These are phyloP conservation scores for Sebastes minor DNA, from an alignment of 2,797 vertebrate species.

Conservation along the genomic window DNA sequence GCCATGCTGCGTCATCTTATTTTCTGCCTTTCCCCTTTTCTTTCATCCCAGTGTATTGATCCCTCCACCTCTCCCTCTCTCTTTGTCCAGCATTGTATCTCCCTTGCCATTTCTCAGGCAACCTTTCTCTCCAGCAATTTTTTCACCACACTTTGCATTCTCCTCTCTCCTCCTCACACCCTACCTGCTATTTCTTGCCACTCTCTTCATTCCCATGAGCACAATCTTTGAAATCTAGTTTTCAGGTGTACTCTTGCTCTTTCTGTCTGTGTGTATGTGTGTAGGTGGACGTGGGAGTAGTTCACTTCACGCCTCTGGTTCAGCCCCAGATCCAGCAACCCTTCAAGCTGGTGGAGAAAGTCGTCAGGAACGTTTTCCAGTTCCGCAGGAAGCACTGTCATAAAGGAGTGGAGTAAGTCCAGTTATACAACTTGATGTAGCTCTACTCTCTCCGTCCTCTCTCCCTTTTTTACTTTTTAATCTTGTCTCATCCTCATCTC, in stretches of 20 bases:
- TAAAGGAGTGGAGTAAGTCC: slow-evolving; percentile 89
- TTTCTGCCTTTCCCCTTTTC: slow-evolving; percentile 47
- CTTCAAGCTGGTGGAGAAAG: slow-evolving; percentile 93
- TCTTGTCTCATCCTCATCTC: slow-evolving; percentile 34
- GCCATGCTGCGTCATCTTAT: slow-evolving; percentile 77
- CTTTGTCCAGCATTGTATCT: slow-evolving; percentile 33
- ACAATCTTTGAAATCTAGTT: neutral
- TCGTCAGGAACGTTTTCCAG: slow-evolving; percentile 90
- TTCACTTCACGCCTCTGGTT: slow-evolving; percentile 91
- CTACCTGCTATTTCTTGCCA: neutral
- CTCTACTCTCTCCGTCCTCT: neutral
- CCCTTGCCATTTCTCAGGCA: slow-evolving; percentile 36
- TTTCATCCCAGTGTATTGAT: slow-evolving; percentile 56
- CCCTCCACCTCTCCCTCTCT: slow-evolving; percentile 8
- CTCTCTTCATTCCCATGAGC: slow-evolving; percentile 4
- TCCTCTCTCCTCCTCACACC: slow-evolving; percentile 5
- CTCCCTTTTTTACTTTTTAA: slow-evolving; percentile 38
- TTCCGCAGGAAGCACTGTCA: slow-evolving; percentile 93
- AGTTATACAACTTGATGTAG: slow-evolving; percentile 3
- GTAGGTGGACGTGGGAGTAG: slow-evolving; percentile 94
- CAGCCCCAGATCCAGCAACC: slow-evolving; percentile 92
- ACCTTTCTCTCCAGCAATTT: slow-evolving; percentile 12
- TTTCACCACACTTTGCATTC: slow-evolving; percentile 11
- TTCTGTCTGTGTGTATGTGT: slow-evolving; percentile 25
- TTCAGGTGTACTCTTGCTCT: slow-evolving; percentile 6